A percentile compares a stretch with the other conserved stretches of the same genome.
phyloP scores from a whole-genome alignment of 2,113 vertebrate species.

The Paralichthys olivaceus region DNA sequence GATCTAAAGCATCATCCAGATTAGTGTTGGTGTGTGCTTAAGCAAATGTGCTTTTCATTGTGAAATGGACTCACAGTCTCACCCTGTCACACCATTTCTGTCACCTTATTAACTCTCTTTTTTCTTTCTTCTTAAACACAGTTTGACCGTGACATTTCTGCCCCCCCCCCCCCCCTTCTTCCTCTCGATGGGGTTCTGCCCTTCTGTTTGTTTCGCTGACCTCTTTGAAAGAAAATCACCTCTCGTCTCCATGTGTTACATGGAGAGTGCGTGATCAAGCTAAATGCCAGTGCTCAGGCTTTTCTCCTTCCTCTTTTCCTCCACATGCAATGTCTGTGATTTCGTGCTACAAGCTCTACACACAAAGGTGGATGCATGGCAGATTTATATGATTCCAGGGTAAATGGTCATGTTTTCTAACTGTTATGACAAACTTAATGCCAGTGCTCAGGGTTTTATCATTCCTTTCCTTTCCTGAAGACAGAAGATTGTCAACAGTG shows the following conservation, averaged over 20 bases:
- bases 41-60: background rate
- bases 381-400: conserved; percentile 27
- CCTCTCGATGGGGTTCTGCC: conserved; percentile 32
- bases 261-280: conserved; percentile 68
- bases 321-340: conserved; percentile 65
- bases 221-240: conserved; percentile 63
- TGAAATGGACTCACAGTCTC: conserved; percentile 2
- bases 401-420: conserved; percentile 44
- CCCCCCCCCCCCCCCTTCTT: background rate
- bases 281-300: conserved; percentile 60
- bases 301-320: conserved; percentile 73
- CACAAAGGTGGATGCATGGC: conserved; percentile 48
- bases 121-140: background rate
- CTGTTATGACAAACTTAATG: conserved; percentile 44
- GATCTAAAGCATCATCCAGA: conserved; percentile 23
- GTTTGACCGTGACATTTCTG: background rate
- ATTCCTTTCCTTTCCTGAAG: conserved; percentile 26
- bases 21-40: background rate
- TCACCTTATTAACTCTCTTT: background rate
- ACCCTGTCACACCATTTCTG: background rate
- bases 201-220: conserved; percentile 58
- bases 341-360: conserved; percentile 34
- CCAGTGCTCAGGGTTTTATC: conserved; percentile 28
- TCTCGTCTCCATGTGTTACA: conserved; percentile 55
- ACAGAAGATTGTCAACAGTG: no score